A percentile compares a stretch with the other conserved stretches of the same genome.
phyloP scores from a whole-genome alignment of 2,888 invertebrate species.

The Hanleya hanleyi region DNA sequence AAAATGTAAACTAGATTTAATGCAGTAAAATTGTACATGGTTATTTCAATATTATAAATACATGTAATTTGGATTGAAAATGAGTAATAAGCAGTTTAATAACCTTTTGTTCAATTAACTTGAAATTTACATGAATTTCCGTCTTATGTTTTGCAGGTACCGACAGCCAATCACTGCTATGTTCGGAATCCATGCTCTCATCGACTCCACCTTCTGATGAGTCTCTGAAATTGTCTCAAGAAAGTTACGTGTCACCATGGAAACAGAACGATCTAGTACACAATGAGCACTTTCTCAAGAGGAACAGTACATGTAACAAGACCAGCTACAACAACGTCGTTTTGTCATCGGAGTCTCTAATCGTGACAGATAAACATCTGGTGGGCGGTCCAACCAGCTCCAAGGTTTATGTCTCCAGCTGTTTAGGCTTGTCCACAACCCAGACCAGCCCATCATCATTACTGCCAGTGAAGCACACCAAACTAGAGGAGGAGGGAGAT shows the following conservation, averaged over 20 bases:
- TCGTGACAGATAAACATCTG: neutral
- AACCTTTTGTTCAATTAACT: too few relatives aligned
- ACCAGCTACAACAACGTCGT: too few relatives aligned
- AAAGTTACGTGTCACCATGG: conserved; percentile 28
- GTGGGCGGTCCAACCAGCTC: neutral
- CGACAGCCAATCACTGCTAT: conserved; percentile 42
- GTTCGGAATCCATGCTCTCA: conserved; percentile 40
- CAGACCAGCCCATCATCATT: neutral
- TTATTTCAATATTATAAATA: too few relatives aligned
- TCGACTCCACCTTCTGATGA: conserved; percentile 42
- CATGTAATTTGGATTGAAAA: too few relatives aligned
- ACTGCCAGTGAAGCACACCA: neutral
- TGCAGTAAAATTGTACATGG: too few relatives aligned
- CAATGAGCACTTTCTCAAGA: neutral
- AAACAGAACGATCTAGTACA: conserved; percentile 15
- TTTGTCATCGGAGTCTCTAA: neutral
- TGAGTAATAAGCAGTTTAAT: too few relatives aligned
- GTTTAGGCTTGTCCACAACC: neutral
- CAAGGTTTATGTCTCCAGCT: neutral
- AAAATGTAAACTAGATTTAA: too few relatives aligned
- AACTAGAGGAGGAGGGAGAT: neutral
- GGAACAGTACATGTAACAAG: too few relatives aligned
- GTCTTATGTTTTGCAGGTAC: conserved; percentile 28
- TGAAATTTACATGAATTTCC: too few relatives aligned
- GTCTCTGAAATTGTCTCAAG: conserved; percentile 22